These are phyloP conservation scores for Pterostichus niger DNA, from an alignment of 2,888 invertebrate genomes.

Conservation along the genomic window DNA sequence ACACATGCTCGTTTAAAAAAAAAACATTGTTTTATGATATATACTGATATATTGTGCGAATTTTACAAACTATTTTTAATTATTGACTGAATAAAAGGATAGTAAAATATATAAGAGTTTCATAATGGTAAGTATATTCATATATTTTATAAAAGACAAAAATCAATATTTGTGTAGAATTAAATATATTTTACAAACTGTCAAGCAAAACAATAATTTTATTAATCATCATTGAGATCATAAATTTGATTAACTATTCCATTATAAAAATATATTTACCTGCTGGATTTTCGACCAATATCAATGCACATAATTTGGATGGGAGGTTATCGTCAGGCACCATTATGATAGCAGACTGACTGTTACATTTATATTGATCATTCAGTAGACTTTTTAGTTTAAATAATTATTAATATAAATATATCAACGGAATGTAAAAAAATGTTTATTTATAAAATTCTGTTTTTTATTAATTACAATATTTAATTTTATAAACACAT, in stretches of 20 bases:
- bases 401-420: neutral
- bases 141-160: conserved; percentile 21
- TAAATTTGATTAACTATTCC: neutral
- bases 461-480: neutral
- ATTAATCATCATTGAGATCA: conserved; percentile 65
- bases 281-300: conserved; percentile 78
- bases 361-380: neutral
- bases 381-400: neutral
- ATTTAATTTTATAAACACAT: neutral
- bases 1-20: conserved; percentile 10
- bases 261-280: conserved; percentile 74
- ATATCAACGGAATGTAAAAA: no score
- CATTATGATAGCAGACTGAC: conserved; percentile 70
- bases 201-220: conserved; percentile 4
- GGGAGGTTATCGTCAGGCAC: conserved; percentile 79
- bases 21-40: conserved; percentile 10
- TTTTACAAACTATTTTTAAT: neutral
- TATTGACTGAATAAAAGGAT: neutral
- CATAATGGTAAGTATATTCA: neutral
- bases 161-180: conserved; percentile 27
- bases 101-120: neutral
- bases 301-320: conserved; percentile 80
- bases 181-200: neutral
- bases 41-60: neutral
- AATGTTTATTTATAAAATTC: no score